These are phyloP conservation scores for Phortica okadai DNA, from an alignment of 2,888 invertebrate species.

Conservation along the genomic window DNA sequence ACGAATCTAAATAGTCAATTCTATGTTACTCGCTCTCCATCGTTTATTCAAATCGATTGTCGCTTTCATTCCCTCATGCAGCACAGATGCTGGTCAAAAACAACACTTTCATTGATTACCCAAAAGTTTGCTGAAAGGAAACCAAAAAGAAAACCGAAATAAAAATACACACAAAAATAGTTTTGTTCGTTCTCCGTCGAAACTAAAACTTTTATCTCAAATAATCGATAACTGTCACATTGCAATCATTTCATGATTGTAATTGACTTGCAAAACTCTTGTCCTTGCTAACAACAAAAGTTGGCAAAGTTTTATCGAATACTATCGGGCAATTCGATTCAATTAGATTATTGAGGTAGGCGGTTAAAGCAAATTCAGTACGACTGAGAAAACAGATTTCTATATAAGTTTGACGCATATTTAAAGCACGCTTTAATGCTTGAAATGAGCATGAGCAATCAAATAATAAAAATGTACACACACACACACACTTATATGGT, in stretches of 20 bases:
- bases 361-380: background rate
- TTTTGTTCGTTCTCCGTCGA: background rate
- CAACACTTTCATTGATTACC: slow-evolving; percentile 13
- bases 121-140: background rate
- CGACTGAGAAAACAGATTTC: background rate
- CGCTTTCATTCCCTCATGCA: background rate
- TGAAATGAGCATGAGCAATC: background rate
- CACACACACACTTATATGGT: too few species aligned
- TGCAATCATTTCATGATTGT: slow-evolving; percentile 20
- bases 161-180: slow-evolving; percentile 6
- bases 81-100: background rate
- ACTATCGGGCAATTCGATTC: background rate
- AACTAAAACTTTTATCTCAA: slow-evolving; percentile 18
- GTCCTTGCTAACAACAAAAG: background rate
- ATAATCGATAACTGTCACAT: slow-evolving; percentile 27
- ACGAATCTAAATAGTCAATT: too few species aligned
- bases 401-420: background rate
- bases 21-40: too few species aligned
- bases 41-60: background rate
- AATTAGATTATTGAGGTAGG: background rate
- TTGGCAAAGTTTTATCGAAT: background rate
- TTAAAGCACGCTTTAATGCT: background rate
- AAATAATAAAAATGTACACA: too few species aligned
- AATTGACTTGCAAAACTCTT: slow-evolving; percentile 17
- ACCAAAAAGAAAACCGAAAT: background rate